phyloP scores from a whole-genome alignment of 2,888 invertebrate species.

The Anorthoa munda region DNA sequence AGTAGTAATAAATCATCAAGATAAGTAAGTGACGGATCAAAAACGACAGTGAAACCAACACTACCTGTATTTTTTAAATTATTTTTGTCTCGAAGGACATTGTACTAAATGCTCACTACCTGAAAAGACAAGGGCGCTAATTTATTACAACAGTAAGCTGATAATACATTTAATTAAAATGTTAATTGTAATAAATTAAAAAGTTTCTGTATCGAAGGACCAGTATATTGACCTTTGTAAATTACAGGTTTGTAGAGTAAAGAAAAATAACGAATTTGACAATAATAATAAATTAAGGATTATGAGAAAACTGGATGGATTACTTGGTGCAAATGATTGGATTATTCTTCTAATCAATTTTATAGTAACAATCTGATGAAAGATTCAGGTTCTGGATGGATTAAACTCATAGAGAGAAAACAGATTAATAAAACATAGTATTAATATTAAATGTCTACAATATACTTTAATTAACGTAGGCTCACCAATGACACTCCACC shows the following conservation, averaged over 20 bases:
- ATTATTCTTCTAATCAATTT: constrained; percentile 15
- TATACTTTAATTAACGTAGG: too few species aligned
- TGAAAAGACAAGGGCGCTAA: constrained; percentile 60
- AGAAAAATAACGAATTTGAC: constrained; percentile 22
- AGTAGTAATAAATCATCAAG: constrained; percentile 33
- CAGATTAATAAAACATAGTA: too few species aligned
- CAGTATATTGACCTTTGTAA: constrained; percentile 45
- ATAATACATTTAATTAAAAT: constrained; percentile 39
- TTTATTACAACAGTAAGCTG: constrained; percentile 46
- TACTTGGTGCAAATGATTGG: constrained; percentile 20
- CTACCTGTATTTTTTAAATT: constrained; percentile 46
- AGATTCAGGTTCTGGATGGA: not conserved
- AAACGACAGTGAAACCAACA: constrained; percentile 39
- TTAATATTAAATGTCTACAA: too few species aligned
- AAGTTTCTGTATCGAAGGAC: constrained; percentile 33
- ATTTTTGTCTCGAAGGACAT: constrained; percentile 52
- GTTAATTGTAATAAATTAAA: constrained; percentile 40
- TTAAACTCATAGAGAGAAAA: not conserved
- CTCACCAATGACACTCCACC: too few species aligned
- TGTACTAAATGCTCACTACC: constrained; percentile 55
- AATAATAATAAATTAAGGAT: constrained; percentile 50
- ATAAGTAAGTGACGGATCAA: constrained; percentile 37
- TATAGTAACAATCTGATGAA: not conserved
- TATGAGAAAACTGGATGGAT: constrained; percentile 24
- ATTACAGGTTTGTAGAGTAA: constrained; percentile 23